Conservation (phyloP, 2,888 invertebrate species). For the Protodeltote pygarga region DNA sequence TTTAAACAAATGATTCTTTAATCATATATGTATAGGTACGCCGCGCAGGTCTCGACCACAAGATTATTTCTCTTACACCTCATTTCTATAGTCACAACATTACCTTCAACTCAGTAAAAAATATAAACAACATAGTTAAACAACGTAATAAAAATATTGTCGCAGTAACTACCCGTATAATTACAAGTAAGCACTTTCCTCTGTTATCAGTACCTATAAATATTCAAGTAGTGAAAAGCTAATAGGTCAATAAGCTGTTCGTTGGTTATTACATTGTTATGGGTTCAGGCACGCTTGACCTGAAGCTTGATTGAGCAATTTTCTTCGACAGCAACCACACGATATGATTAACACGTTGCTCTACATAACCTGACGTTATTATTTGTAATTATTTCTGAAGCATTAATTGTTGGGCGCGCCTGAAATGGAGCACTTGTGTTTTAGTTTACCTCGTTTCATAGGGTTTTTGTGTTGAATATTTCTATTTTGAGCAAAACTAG, state of each 20-base stretch:
- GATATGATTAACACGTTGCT: slow-evolving; percentile 68
- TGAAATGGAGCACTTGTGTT: slow-evolving; percentile 15
- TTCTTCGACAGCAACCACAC: slow-evolving; percentile 66
- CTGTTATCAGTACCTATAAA: slow-evolving; percentile 61
- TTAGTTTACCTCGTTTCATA: too few species aligned
- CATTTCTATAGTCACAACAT: slow-evolving; percentile 25
- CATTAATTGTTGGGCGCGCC: slow-evolving; percentile 26
- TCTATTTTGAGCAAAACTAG: slow-evolving; percentile 5
- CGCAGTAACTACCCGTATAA: slow-evolving; percentile 37
- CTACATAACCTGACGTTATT: slow-evolving; percentile 42
- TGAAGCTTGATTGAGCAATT: slow-evolving; percentile 72
- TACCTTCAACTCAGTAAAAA: slow-evolving; percentile 17
- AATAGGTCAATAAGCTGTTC: slow-evolving; percentile 66
- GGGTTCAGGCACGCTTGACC: slow-evolving; percentile 70
- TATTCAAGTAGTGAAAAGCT: slow-evolving; percentile 69
- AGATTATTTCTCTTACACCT: too few species aligned
- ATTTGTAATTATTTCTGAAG: slow-evolving; percentile 43
- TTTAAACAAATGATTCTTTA: too few species aligned
- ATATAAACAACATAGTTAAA: slow-evolving; percentile 19
- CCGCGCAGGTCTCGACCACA: too few species aligned
- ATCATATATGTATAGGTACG: too few species aligned
- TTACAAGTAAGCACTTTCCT: slow-evolving; percentile 37
- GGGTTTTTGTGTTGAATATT: too few species aligned
- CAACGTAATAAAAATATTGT: slow-evolving; percentile 26
- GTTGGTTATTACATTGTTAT: slow-evolving; percentile 69